Conservation (phyloP, 1,140 invertebrate species). For the Lordiphosa stackelbergi region DNA sequence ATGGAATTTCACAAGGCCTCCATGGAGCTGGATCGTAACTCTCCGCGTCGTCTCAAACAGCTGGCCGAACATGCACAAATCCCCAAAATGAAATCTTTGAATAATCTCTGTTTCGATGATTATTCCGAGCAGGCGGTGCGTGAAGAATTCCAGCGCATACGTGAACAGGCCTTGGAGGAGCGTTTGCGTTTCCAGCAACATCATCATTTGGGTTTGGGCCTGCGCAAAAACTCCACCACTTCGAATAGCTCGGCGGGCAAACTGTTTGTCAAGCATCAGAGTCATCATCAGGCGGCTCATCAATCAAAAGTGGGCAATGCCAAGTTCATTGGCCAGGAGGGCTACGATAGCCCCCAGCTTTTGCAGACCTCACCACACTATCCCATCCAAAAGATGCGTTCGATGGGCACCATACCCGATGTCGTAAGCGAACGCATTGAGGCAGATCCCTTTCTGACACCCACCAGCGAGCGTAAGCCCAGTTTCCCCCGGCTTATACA, state of each 20-base stretch:
- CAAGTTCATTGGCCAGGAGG: conserved; percentile 73
- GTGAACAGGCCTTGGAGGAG: conserved; percentile 53
- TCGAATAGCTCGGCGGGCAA: conserved; percentile 62
- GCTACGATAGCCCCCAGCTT: conserved; percentile 42
- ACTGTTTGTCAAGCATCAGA: conserved; percentile 55
- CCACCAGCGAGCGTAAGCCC: conserved; percentile 56
- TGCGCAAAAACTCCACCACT: conserved; percentile 61
- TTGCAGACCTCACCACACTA: conserved; percentile 30
- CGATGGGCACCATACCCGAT: conserved; percentile 76
- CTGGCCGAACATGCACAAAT: conserved; percentile 61
- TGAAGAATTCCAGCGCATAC: conserved; percentile 64
- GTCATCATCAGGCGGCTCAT: conserved; percentile 25
- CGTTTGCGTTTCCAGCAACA: conserved; percentile 53
- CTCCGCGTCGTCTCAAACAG: conserved; percentile 66
- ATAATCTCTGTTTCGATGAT: conserved; percentile 70
- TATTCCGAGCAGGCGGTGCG: conserved; percentile 58
- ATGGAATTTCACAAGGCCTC: conserved; percentile 76
- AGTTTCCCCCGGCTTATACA: conserved; percentile 56
- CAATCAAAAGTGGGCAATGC: conserved; percentile 72
- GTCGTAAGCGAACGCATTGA: conserved; percentile 63
- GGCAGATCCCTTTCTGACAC: conserved; percentile 72
- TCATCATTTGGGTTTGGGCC: conserved; percentile 21
- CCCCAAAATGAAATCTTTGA: conserved; percentile 74
- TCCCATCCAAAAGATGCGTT: conserved; percentile 76
- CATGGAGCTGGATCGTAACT: conserved; percentile 69